Evolutionary conservation across 2,113 vertebrate species (phyloP), one percentile per base, ranked within the genome.

Genomic region (Calidris pygmaea): DNA sequence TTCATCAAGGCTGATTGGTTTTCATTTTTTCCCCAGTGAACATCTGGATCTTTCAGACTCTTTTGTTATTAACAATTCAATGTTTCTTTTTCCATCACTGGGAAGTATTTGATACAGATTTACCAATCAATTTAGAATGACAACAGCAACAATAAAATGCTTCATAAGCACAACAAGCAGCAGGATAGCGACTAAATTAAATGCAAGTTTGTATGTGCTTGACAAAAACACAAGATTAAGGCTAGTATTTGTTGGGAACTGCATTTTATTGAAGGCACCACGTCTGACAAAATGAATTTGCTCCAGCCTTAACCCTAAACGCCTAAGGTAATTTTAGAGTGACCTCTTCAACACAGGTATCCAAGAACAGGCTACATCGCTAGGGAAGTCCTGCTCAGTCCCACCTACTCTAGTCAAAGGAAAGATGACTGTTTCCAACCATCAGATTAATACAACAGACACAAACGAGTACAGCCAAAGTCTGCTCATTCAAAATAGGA

Each of bases 141-240:
- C 89, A 94, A 92, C 56, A 79, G 86, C 43, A 85, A 87, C 76
- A 89, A 90, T 78, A 85, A 87, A 93, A 71, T 18, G 66, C 86
- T 92, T 91, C 86, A 50, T 68, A 95, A 94, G 83, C 77, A 89
- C 80, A 87, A 93, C 72, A 86, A 93, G 68, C 92, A 95, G 92
- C 55, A 82, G 66, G 68, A 81, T 4, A 62, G 73, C 2, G 1
- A 73, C 88, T 89, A 95, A 96, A 95, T 93, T 85, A 95, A 96
- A 96, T 75, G 83, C 73, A 95, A 95, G 58, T 75, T 95, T 82
- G 77, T 37, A 79, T 93, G 91, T 10, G 70, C 73, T 75, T 75
- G 73, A 94, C 80, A 76, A 93, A 93, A 87, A 26, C 90, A 89
- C 9, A 37, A 93, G 81, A 90, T 89, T 95, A 95, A 95, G 89